Evolutionary conservation across 2,888 invertebrate genomes (phyloP).

Genomic region (Noctua janthina): DNA sequence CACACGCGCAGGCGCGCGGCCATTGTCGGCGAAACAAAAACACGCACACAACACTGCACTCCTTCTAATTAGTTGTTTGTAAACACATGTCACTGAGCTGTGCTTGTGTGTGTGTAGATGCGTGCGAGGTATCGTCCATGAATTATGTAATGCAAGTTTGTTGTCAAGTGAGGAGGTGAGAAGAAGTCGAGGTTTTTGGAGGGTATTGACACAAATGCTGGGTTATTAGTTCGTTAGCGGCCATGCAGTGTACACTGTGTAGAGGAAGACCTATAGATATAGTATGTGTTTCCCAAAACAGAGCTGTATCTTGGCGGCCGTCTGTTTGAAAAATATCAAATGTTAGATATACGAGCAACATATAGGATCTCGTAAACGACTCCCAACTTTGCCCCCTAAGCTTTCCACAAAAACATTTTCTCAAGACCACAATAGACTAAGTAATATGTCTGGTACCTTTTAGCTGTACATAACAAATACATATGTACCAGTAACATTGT

Average conservation of each 20-base stretch:
- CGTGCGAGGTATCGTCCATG: constrained; percentile 66
- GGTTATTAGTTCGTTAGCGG: neutral
- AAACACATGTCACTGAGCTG: constrained; percentile 79
- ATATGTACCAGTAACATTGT: constrained; percentile 59
- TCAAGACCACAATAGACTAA: constrained; percentile 30
- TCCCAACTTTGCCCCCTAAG: neutral
- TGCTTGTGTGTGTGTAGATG: constrained; percentile 72
- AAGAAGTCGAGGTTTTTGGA: constrained; percentile 40
- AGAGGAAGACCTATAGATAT: neutral
- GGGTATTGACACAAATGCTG: constrained; percentile 24
- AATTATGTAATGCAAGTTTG: constrained; percentile 62
- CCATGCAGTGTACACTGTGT: neutral
- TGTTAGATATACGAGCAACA: neutral
- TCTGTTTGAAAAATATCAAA: neutral
- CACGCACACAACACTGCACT: constrained; percentile 75
- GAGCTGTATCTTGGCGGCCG: neutral
- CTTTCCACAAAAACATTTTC: constrained; percentile 30
- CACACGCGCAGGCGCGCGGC: constrained; percentile 65
- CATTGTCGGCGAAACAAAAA: constrained; percentile 76
- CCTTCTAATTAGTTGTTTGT: constrained; percentile 87
- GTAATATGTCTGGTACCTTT: constrained; percentile 55
- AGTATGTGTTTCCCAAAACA: neutral
- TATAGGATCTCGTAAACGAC: neutral
- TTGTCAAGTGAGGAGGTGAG: constrained; percentile 59
- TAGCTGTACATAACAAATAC: constrained; percentile 53